Conservation (phyloP, 2,888 invertebrate genomes). For the Siphonodentalium dalli region DNA sequence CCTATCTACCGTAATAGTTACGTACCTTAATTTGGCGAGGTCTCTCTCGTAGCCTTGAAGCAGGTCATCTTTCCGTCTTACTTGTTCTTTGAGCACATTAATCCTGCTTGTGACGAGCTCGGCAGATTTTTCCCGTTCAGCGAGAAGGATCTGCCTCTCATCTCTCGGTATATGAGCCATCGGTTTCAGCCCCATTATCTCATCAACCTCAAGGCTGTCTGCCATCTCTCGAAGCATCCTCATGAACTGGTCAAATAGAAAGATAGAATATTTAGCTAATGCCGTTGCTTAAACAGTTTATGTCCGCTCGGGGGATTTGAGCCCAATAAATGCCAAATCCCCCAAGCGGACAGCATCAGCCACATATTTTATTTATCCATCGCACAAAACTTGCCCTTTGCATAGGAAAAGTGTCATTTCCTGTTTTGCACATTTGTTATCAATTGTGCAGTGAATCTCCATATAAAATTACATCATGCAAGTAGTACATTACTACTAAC, state of each 20-base stretch:
- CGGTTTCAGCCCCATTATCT: constrained; percentile 54
- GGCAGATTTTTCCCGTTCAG: constrained; percentile 50
- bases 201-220: constrained; percentile 53
- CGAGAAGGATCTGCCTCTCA: constrained; percentile 52
- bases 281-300: too few species aligned
- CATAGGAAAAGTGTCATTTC: too few species aligned
- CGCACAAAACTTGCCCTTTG: too few species aligned
- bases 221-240: constrained; percentile 54
- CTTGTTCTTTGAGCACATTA: constrained; percentile 51
- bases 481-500: too few species aligned
- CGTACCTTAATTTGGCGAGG: constrained; percentile 60
- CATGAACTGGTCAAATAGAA: constrained; percentile 47
- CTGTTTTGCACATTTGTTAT: too few species aligned
- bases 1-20: too few species aligned
- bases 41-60: constrained; percentile 63
- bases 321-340: too few species aligned
- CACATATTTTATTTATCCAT: too few species aligned
- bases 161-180: constrained; percentile 61
- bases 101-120: constrained; percentile 52
- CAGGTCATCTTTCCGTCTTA: constrained; percentile 60
- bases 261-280: background rate
- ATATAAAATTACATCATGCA: too few species aligned
- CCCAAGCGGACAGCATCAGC: too few species aligned
- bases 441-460: too few species aligned
- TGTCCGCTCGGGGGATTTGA: too few species aligned